These are phyloP conservation scores for Epinephelus malabaricus DNA, from an alignment of 2,797 vertebrate genomes.

Conservation along the genomic window DNA sequence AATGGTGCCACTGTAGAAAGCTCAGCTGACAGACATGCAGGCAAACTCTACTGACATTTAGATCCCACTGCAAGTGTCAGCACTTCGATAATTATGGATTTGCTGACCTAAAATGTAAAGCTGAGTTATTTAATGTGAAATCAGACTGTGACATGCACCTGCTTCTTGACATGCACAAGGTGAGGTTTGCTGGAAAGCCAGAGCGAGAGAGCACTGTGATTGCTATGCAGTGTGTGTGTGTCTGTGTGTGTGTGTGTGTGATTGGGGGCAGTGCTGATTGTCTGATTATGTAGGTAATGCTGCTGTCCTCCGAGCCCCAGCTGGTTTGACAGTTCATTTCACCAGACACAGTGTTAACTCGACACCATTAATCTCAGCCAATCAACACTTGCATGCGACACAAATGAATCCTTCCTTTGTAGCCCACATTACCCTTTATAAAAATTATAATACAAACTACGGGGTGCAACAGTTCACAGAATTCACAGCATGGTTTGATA, in stretches of 20 bases:
- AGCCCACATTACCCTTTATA: not conserved
- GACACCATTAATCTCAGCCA: slow-evolving; percentile 35
- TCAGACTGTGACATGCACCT: slow-evolving; percentile 8
- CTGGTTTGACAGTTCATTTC: slow-evolving; percentile 56
- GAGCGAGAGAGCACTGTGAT: slow-evolving; percentile 6
- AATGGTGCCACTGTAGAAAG: not conserved
- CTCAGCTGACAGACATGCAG: slow-evolving; percentile 15
- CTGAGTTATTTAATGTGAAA: slow-evolving; percentile 37
- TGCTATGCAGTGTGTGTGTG: slow-evolving; percentile 7
- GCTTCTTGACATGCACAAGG: slow-evolving; percentile 13
- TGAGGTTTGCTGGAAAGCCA: not conserved
- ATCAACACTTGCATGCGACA: slow-evolving; percentile 7
- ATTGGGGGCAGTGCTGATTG: slow-evolving; percentile 51
- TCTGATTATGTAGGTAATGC: slow-evolving; percentile 60
- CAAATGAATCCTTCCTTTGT: not conserved
- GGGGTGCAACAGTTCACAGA: too few relatives aligned
- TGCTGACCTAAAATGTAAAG: slow-evolving; percentile 49
- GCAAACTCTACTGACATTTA: slow-evolving; percentile 11
- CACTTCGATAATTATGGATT: slow-evolving; percentile 28
- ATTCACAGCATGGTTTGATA: too few relatives aligned
- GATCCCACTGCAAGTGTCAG: slow-evolving; percentile 5
- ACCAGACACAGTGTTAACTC: slow-evolving; percentile 21
- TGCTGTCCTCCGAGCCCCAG: slow-evolving; percentile 30
- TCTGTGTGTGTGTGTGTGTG: slow-evolving; percentile 6
- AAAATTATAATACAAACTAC: not conserved